Base-by-base conservation (phyloP, 2,888 invertebrate genomes). In the Euzophera pinguis region DNA sequence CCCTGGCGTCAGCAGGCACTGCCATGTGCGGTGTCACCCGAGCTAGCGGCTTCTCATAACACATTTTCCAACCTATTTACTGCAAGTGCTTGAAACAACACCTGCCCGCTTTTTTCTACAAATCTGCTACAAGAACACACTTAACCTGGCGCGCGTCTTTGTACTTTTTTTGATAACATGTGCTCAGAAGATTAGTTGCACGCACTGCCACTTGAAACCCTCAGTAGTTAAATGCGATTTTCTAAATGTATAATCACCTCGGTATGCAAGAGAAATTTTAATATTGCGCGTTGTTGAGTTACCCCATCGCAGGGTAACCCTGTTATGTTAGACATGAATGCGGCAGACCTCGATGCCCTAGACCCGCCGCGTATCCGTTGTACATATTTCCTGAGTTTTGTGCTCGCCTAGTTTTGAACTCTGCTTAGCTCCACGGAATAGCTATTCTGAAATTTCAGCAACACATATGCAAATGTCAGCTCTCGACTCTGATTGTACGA, bases 401-500 rank as follows among this genome's bases (percentile, higher is more conserved):
- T 73, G 67, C 74, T 73, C 73, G 73, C 77, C 74, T 81, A 87
- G 85, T 87, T 89, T 82, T 83, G 80, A 87, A 87, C 82, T 84
- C 79, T 80, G 81, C 81, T 85, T 78, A 86, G 83, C 87, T 81
- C 71, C 71, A 71, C 74, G 79, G 75, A 82, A 81, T 80, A 86
- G 82, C 83, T 84, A 81, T 84, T 82, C 84, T 76, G 84, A 83
- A 87, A 86, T 87, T 86, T 88, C 83, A 81, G 75, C 81, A 81
- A 81, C 84, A 80, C 87, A 84, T 89, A 89, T 88, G 88, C 89
- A 88, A 88, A 88, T 89, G 84, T 88, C 86, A 87, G 85, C 80
- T 79, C 85, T 83, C 87, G 86, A 87, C 88, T 85, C 86, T 89
- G 86, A 90, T 89, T 88, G 85, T 89, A 83, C 86, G 86, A 89